phyloP scores from a whole-genome alignment of 2,113 vertebrate genomes.

The Urocitellus parryii region DNA sequence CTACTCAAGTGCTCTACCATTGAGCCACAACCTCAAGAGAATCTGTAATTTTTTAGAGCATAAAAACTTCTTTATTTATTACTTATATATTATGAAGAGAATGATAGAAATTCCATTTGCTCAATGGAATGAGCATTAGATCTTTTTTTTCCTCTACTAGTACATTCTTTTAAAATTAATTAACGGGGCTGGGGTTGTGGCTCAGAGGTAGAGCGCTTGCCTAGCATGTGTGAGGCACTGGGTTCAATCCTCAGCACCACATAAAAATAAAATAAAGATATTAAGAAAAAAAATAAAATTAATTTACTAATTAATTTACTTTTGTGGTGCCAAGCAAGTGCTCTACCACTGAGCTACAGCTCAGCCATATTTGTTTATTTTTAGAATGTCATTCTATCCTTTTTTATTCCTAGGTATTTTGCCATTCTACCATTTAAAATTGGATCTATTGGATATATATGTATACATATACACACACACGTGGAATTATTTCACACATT shows the following conservation, averaged over 20 bases:
- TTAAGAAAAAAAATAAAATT: no score
- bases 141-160: not conserved
- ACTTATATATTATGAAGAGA: not conserved
- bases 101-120: not conserved
- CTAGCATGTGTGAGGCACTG: no score
- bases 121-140: not conserved
- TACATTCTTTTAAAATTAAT: not conserved
- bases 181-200: no score
- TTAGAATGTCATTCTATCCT: not conserved
- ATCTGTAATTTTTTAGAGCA: not conserved
- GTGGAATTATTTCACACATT: no score
- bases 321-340: not conserved
- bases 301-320: no score
- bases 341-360: not conserved
- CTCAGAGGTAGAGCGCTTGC: no score
- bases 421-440: not conserved
- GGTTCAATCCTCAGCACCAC: no score
- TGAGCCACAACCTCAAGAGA: not conserved
- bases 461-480: not conserved
- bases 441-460: not conserved
- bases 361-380: not conserved
- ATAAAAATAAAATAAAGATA: no score
- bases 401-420: not conserved
- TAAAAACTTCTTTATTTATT: not conserved
- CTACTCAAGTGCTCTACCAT: no score